These are phyloP conservation scores for Alligator sinensis DNA, from an alignment of 2,113 vertebrate species.

Conservation along the genomic window DNA sequence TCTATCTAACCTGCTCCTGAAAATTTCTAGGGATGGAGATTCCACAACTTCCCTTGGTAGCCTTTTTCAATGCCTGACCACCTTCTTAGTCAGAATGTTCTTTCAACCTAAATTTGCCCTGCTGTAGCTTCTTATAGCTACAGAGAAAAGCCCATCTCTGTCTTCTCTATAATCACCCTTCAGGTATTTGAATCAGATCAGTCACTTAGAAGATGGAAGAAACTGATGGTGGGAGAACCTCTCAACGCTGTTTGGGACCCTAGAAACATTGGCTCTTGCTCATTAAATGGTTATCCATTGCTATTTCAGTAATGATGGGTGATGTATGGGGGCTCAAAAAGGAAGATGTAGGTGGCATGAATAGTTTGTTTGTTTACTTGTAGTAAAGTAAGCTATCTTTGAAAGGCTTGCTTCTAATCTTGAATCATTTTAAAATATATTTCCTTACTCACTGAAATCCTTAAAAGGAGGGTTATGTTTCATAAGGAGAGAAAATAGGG, in stretches of 20 bases:
- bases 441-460: conserved; percentile 15
- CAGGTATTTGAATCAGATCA: background rate
- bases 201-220: background rate
- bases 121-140: too few relatives aligned
- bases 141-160: too few relatives aligned
- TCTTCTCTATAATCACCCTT: too few relatives aligned
- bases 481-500: background rate
- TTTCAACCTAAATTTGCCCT: too few relatives aligned
- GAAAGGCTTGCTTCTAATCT: background rate
- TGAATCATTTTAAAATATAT: conserved; percentile 36
- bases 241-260: background rate
- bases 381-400: background rate
- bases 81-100: too few relatives aligned
- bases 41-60: too few relatives aligned
- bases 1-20: too few relatives aligned
- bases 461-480: conserved; percentile 37
- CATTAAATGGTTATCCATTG: background rate
- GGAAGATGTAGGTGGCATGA: background rate
- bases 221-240: background rate
- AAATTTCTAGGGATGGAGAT: too few relatives aligned
- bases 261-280: background rate
- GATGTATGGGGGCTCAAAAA: background rate
- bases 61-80: too few relatives aligned
- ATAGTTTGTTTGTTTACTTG: background rate
- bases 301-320: background rate